These are phyloP conservation scores for Argynnis bischoffii DNA, from an alignment of 2,888 invertebrate genomes.

Conservation along the genomic window DNA sequence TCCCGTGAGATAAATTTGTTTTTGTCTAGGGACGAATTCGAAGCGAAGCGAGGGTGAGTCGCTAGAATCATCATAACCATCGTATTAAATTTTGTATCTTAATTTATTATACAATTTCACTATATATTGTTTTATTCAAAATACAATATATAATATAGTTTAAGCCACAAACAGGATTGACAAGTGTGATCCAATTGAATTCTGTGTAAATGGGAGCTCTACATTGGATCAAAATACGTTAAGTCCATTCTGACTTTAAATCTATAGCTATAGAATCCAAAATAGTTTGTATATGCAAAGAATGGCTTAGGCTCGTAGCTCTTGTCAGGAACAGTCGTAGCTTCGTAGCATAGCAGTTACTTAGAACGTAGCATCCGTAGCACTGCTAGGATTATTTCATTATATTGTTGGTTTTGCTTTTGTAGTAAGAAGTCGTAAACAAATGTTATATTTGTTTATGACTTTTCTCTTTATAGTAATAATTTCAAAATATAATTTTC, in stretches of 20 bases:
- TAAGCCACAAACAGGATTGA: slow-evolving; percentile 1
- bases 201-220: slow-evolving; percentile 11
- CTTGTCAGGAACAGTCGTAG: slow-evolving; percentile 22
- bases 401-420: slow-evolving; percentile 12
- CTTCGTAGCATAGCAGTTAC: slow-evolving; percentile 12
- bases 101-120: too few species aligned
- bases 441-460: too few species aligned
- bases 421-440: not conserved
- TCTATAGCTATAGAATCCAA: not conserved
- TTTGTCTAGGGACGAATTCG: too few species aligned
- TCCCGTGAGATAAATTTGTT: too few species aligned
- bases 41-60: too few species aligned
- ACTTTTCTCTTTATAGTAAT: too few species aligned
- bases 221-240: not conserved
- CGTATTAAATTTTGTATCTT: too few species aligned
- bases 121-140: not conserved
- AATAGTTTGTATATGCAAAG: not conserved
- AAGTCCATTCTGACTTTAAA: not conserved
- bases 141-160: not conserved
- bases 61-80: too few species aligned
- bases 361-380: slow-evolving; percentile 3
- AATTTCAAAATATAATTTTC: too few species aligned
- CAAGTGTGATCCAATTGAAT: slow-evolving; percentile 15
- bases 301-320: slow-evolving; percentile 19
- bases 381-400: slow-evolving; percentile 4